A percentile compares a stretch with the other conserved stretches of the same genome.
Conservation (phyloP, 1,140 invertebrate genomes). For the Plutomurus gul region DNA sequence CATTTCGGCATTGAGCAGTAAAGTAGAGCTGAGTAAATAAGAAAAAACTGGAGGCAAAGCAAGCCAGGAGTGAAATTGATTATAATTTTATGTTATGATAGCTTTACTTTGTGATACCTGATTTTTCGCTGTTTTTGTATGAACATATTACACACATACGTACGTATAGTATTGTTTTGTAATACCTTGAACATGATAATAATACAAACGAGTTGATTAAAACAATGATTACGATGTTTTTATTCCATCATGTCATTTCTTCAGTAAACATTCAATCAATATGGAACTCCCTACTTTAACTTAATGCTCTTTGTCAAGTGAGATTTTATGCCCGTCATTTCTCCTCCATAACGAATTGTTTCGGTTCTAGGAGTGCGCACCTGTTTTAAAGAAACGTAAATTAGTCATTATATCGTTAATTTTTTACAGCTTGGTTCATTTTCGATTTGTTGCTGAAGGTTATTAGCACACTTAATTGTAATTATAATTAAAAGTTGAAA, state of each 20-base stretch:
- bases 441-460: too few species aligned
- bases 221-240: too few species aligned
- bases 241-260: too few species aligned
- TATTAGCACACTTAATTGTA: too few species aligned
- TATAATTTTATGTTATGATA: conserved; percentile 36
- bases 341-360: conserved; percentile 78
- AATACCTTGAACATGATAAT: conserved; percentile 24
- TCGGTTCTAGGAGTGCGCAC: conserved; percentile 77
- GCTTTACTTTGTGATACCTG: conserved; percentile 51
- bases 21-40: conserved; percentile 1
- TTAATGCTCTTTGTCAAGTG: conserved; percentile 83
- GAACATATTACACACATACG: conserved; percentile 21
- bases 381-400: conserved; percentile 58
- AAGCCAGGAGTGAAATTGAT: conserved; percentile 26
- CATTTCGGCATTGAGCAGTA: background rate
- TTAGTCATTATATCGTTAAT: too few species aligned
- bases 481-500: background rate
- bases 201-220: conserved; percentile 14
- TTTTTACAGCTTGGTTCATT: too few species aligned
- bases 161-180: conserved; percentile 30
- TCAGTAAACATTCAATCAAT: too few species aligned
- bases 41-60: background rate
- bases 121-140: conserved; percentile 39
- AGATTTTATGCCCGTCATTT: conserved; percentile 87
- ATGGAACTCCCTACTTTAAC: conserved; percentile 77